Evolutionary conservation across 2,113 vertebrate genomes (phyloP), one percentile per base, ranked within the genome.

Genomic region (Arvicanthis niloticus): DNA sequence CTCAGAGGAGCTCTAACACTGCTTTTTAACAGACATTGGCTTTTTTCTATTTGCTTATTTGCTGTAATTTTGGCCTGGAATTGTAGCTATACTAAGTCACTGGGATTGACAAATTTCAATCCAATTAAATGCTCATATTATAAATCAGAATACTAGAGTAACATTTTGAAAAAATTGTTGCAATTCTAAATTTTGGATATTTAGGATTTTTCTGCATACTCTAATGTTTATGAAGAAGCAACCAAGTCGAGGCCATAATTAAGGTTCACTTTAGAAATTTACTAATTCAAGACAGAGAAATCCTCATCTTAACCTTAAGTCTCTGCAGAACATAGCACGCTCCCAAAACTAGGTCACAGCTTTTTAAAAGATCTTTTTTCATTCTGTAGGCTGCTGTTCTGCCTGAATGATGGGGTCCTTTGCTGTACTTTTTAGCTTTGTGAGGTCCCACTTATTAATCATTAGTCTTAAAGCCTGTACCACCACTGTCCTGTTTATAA

Each of bases 301-400:
- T 60, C 45, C 89, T 95, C 81, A 91, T 86, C 77, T 92, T 96
- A 91, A 96, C 90, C 94, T 96, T 97, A 95, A 96, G 94, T 72
- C 78, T 96, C 88, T 91, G 76, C 37, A 90, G 84, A 26, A 42
- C 80, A 94, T 62, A 5, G 12, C 72, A 92, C 42, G 92, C 85
- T 94, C 92, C 58, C 1, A 92, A 97, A 97, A 97, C 72, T 97
- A 88, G 95, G 96, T 96, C 96, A 97, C n/a, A 85, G 65, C 90
- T 96, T 88, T 96, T 97, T 95, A 90, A 95, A 92, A 93, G 56
- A 96, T 87, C 58, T 17, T 84, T 84, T 84, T 58, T 6, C n/a
- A 86, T 65, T 48, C 40, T 86, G 29, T 86, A 86, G 80, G 24
- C 81, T 84, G 58, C n/a, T 3, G 58, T 58, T 62, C 62, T 60